Evolutionary conservation across 2,113 vertebrate species (phyloP).

Genomic region (Cyprinus carpio): DNA sequence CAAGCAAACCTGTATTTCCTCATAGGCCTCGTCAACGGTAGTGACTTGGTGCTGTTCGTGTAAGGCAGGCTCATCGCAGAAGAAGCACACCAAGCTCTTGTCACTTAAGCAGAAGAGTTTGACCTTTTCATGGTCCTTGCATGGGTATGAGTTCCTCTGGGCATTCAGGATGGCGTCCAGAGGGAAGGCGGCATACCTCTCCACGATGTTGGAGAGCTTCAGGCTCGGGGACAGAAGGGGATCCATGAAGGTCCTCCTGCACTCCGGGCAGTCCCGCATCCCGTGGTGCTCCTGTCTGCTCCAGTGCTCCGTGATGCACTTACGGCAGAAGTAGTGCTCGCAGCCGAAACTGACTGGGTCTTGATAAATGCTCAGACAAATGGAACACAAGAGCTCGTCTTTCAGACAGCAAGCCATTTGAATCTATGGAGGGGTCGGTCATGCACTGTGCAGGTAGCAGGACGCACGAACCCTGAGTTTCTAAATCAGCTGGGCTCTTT

Average conservation of each 20-base stretch:
- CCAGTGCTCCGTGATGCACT: slow-evolving; percentile 97
- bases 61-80: slow-evolving; percentile 92
- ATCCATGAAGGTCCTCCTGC: slow-evolving; percentile 88
- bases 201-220: slow-evolving; percentile 98
- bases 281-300: slow-evolving; percentile 89
- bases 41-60: slow-evolving; percentile 98
- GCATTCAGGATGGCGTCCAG: slow-evolving; percentile 92
- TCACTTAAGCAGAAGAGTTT: slow-evolving; percentile 98
- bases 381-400: slow-evolving; percentile 97
- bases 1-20: slow-evolving; percentile 90
- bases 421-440: slow-evolving; percentile 58
- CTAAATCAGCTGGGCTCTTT: neutral
- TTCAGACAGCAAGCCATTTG: slow-evolving; percentile 96
- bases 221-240: slow-evolving; percentile 92
- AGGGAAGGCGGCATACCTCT: slow-evolving; percentile 94
- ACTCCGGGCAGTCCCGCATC: slow-evolving; percentile 91
- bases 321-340: slow-evolving; percentile 97
- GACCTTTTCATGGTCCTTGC: slow-evolving; percentile 97
- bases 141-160: slow-evolving; percentile 89
- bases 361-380: slow-evolving; percentile 98
- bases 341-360: slow-evolving; percentile 96
- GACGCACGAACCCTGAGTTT: neutral
- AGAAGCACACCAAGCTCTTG: slow-evolving; percentile 94
- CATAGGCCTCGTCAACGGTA: slow-evolving; percentile 92
- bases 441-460: slow-evolving; percentile 54